Evolutionary conservation across 2,797 vertebrate species (phyloP).

Genomic region (Microchirus variegatus): DNA sequence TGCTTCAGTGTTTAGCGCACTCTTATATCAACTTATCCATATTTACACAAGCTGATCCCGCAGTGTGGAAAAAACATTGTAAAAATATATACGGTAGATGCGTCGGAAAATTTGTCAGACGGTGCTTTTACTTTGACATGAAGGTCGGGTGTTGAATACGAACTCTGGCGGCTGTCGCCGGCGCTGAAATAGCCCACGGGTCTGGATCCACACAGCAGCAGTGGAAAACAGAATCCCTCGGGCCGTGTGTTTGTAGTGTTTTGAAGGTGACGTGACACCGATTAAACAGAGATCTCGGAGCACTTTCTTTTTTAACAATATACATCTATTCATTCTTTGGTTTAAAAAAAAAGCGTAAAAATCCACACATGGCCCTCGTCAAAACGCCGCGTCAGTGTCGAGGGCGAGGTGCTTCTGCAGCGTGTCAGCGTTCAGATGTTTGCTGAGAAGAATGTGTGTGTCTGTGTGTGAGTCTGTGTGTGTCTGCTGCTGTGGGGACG

Average conservation of each 20-base stretch:
- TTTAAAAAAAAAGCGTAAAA: constrained; percentile 15
- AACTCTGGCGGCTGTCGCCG: no score
- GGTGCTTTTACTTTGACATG: no score
- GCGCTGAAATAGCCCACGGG: constrained; percentile 22
- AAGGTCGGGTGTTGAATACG: not conserved
- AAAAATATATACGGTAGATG: no score
- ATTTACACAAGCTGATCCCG: no score
- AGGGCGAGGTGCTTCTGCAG: constrained; percentile 75
- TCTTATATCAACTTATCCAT: no score
- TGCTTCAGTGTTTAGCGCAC: no score
- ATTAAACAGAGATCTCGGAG: constrained; percentile 59
- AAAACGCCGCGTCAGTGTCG: constrained; percentile 39
- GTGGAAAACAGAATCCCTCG: constrained; percentile 27
- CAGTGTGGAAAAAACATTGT: no score
- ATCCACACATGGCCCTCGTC: constrained; percentile 79
- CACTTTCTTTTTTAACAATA: constrained; percentile 21
- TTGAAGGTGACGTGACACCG: constrained; percentile 61
- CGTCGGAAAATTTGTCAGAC: no score
- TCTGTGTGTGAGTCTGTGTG: constrained; percentile 75
- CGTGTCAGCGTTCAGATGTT: constrained; percentile 79
- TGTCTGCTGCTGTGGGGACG: constrained; percentile 39
- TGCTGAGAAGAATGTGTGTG: constrained; percentile 82
- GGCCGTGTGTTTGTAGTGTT: constrained; percentile 41
- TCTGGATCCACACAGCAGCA: constrained; percentile 37
- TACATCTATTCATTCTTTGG: constrained; percentile 55